Base-by-base conservation (phyloP, 2,888 invertebrate species). In the Tetramorium bicarinatum region DNA sequence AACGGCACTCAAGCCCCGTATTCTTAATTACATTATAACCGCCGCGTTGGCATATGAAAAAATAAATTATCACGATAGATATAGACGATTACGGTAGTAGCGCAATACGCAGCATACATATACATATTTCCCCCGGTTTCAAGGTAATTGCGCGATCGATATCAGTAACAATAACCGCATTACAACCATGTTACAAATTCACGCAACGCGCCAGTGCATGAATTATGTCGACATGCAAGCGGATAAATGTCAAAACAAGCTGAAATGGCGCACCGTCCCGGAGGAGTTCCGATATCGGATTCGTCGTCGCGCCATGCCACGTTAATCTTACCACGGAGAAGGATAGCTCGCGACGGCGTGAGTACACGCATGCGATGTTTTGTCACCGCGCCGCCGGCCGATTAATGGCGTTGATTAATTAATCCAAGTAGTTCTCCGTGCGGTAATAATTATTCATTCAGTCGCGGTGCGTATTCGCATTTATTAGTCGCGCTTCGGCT, bases 361-460 rank as follows among this genome's bases (percentile, higher is more conserved):
- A 18, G 72, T 75, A 82, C 41, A 56, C 44, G 41, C 11, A 9
- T 6, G 77, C 41, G 18, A 54, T 62, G 21, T 25, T 66, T 67
- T 61, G n/a, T 44, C 47, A 41, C 21, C n/a, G 38, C 47, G 52
- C 66, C 44, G 15, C 75, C 61, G 25, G 41, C 59, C 67, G 64
- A 56, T 67, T 82, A 82, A 67, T 61, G 49, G 49, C 82, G 59
- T 38, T 61, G 80, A 87, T 93, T 91, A 92, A 92, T 92, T 91
- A 71, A 91, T 91, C 88, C 86, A 91, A 89, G 90, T 89, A 88
- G 90, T 83, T n/a, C 85, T 87, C 81, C 83, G 83, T 75, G 85
- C 88, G 83, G 87, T 89, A 91, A 93, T 93, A 90, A 92, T 93
- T 91, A 91, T 89, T 88, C 89, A 85, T 89, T 91, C 89, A 87